Evolutionary conservation across 2,888 invertebrate genomes (phyloP), one percentile per base, ranked within the genome.

Genomic region (Eugnorisma glareosa): DNA sequence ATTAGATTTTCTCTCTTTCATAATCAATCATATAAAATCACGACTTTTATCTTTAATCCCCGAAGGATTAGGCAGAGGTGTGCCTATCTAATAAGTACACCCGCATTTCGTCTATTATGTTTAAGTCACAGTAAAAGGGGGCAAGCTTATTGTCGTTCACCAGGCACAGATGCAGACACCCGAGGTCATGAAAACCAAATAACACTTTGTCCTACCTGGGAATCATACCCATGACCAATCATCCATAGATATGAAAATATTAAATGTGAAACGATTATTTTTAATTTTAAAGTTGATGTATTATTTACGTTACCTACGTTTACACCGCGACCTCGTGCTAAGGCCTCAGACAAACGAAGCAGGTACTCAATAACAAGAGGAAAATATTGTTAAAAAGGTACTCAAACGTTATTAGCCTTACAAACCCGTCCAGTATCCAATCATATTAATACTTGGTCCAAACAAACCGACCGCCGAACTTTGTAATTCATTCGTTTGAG

Each of bases 401-500:
- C 37, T 7, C 2, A 35, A 24, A 8, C n/a, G 24, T 51, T 21
- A 37, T 67, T 57, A 48, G 1, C 71, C n/a, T 37, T 43, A 35
- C 15, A 75, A 76, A 61, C 57, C 37, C 43, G 13, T 51, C 43
- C 28, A 64, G 57, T 37, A 63, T 45, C 66, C 57, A 82, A 83
- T 69, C 59, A 76, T 59, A 84, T 72, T 35, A 83, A 73, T 63
- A 45, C 67, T 68, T 43, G 48, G 71, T 66, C 61, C 68, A 69
- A 77, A 82, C 63, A 73, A 77, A 77, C 74, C 31, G 54, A 59
- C 66, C 37, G 10, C 15, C 67, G 40, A 85, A 85, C 83, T 84
- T 84, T 75, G 45, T 63, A 77, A 82, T 77, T 82, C 59, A 82
- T 54, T 75, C 75, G 81, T 75, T 85, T 75, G 66, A 85, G 70